phyloP scores from a whole-genome alignment of 2,113 vertebrate species.

The Centrocercus urophasianus region DNA sequence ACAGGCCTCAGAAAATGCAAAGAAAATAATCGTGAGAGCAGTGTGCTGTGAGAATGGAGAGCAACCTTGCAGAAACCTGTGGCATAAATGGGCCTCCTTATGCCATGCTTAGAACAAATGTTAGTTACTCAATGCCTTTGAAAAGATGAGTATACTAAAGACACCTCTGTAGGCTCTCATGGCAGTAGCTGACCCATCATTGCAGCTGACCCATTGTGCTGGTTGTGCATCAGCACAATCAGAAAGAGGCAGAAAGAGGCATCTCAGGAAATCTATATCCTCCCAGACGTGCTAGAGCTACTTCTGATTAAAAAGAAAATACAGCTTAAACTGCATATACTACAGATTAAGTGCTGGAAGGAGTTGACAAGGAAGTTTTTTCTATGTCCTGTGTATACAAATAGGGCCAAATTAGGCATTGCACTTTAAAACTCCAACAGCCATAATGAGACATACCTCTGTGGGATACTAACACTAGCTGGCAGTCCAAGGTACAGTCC shows the following conservation, averaged over 20 bases:
- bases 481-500: not conserved
- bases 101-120: not conserved
- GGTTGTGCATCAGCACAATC: not conserved
- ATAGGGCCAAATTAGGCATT: not conserved
- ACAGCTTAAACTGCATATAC: not conserved
- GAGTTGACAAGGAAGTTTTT: not conserved
- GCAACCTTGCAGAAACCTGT: not conserved
- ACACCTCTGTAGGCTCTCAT: fast-evolving
- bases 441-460: not conserved
- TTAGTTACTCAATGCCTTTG: not conserved
- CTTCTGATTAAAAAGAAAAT: not conserved
- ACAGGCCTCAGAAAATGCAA: not conserved
- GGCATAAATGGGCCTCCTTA: not conserved
- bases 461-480: not conserved
- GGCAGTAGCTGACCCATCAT: not conserved
- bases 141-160: not conserved
- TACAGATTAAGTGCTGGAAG: not conserved
- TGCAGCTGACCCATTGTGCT: not conserved
- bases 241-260: not conserved
- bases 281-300: not conserved
- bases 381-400: not conserved
- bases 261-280: not conserved
- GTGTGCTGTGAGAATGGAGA: not conserved
- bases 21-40: not conserved
- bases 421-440: not conserved